Conservation (phyloP, 2,113 vertebrate genomes). For the Ictalurus furcatus region DNA sequence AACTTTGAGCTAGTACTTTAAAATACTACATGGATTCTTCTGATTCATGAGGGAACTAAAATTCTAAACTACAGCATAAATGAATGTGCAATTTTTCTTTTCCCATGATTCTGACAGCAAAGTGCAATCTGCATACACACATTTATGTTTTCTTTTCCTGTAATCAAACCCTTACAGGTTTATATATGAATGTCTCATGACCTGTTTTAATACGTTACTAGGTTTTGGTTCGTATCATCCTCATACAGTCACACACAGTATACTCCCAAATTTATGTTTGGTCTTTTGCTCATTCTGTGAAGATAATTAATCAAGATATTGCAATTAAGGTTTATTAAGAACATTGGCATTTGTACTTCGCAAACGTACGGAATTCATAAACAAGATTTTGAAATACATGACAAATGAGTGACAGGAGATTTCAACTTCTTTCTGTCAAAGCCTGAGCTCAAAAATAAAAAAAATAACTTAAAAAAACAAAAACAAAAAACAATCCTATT, state of each 20-base stretch:
- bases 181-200: background rate
- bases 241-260: background rate
- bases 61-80: conserved; percentile 28
- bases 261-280: conserved; percentile 2
- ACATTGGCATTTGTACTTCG: conserved; percentile 8
- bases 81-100: conserved; percentile 36
- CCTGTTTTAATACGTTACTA: conserved; percentile 1
- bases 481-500: background rate
- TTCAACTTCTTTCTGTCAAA: conserved; percentile 20
- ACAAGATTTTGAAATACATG: conserved; percentile 18
- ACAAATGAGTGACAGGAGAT: background rate
- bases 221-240: conserved; percentile 13
- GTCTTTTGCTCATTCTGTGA: conserved; percentile 11
- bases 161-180: conserved; percentile 26
- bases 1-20: background rate
- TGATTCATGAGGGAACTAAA: conserved; percentile 1
- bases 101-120: conserved; percentile 42
- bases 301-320: background rate
- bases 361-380: conserved; percentile 16
- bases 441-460: conserved; percentile 17
- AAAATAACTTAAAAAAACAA: background rate
- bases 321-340: conserved; percentile 12
- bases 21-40: conserved; percentile 11
- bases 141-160: conserved; percentile 7
- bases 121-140: conserved; percentile 45